Base-by-base conservation (phyloP, 2,113 vertebrate genomes). In the Axis porcinus region DNA sequence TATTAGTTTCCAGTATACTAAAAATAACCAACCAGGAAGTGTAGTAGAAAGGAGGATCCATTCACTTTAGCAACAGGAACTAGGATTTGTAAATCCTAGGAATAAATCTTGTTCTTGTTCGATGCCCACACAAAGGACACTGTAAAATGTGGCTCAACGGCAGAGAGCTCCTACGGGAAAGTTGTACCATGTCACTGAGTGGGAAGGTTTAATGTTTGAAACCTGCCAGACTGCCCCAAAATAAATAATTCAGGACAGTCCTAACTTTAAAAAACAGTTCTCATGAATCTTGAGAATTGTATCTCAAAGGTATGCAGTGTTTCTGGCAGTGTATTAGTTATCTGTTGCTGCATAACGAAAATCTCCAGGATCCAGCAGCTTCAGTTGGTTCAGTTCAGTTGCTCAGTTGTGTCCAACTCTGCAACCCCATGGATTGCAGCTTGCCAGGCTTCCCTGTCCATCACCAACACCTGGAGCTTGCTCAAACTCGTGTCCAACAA, bases 141-240 rank as follows among this genome's bases (percentile, higher is more conserved):
- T 8, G 2, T 6, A 17, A 10, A 40, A 43, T 27, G 57, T 55
- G 55, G 17, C 33, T 33, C 50, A 14, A 3, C 3, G 23, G 33
- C 60, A 5, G 13, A 19, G 15, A 30, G 15, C 3, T 3, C 13
- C 57, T 50, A 1, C 11, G 16, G 15, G 25, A 4, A 11, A 28
- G 1, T 15, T 11, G 30, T 19, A 5, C n/a, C 43, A 0, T 19
- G 5, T 36, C 17, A 17, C 3, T 47, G 17, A 19, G 15, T 9
- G 28, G 28, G 19, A 81, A 67, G 43, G 21, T 2, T 6, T 3
- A 23, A 36, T 28, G 55, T n/a, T 58, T 74, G 23, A 33, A 86
- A 82, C 21, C 36, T 74, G 7, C 27, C 36, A 10, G 5, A 15
- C 12, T 79, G 30, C 30, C 58, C 67, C 5, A 11, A 58, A 62